Evolutionary conservation across 2,113 vertebrate genomes (phyloP).

Genomic region (Eptatretus burgeri): DNA sequence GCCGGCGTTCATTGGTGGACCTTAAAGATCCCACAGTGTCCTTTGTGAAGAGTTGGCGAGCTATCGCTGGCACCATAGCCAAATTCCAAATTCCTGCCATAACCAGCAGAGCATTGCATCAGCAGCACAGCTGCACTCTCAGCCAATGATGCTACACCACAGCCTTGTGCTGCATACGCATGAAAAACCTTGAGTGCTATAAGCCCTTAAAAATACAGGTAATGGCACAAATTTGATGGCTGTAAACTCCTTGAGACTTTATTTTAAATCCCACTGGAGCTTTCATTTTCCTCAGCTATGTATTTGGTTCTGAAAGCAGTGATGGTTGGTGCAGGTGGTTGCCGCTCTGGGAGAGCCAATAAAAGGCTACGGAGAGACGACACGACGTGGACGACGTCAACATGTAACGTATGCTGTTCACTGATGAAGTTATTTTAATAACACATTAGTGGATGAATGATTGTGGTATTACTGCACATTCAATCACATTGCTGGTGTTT

Average conservation of each 20-base stretch:
- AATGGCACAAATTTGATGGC: not conserved
- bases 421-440: no score
- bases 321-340: not conserved
- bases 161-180: not conserved
- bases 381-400: not conserved
- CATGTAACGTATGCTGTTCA: not conserved
- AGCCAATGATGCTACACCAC: not conserved
- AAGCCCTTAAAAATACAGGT: not conserved
- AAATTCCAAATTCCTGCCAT: no score
- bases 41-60: no score
- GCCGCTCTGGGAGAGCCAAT: constrained; percentile 3
- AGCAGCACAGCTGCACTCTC: no score
- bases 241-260: not conserved
- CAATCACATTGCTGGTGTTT: no score
- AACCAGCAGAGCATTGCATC: no score
- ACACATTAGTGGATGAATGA: no score
- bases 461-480: no score
- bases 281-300: not conserved
- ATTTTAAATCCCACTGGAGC: not conserved
- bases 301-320: not conserved
- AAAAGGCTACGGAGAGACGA: constrained; percentile 3
- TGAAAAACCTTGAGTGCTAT: not conserved
- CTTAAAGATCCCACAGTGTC: no score
- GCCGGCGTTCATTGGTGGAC: no score
- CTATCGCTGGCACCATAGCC: no score